phyloP scores from a whole-genome alignment of 2,113 vertebrate genomes.

The Apeltes quadracus region DNA sequence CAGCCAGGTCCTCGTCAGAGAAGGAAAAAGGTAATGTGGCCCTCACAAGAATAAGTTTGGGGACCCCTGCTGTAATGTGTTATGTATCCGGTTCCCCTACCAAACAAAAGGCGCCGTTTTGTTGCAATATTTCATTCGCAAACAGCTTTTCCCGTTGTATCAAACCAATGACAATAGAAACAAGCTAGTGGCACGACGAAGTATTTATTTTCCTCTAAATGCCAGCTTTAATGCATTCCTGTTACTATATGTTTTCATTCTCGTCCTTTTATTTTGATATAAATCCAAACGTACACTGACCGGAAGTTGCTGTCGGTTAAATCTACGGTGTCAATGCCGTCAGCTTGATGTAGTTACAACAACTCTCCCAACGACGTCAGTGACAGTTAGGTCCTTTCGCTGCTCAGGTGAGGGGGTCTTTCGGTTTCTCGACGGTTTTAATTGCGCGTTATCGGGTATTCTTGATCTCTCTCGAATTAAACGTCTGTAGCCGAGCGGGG shows the following conservation, averaged over 20 bases:
- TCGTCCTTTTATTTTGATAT: slow-evolving; percentile 54
- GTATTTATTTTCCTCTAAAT: neutral
- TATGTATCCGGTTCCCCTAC: slow-evolving; percentile 17
- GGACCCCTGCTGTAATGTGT: too few relatives aligned
- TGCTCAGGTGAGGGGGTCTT: slow-evolving; percentile 57
- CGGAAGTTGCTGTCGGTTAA: slow-evolving; percentile 17
- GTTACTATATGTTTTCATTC: neutral
- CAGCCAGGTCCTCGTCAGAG: too few relatives aligned
- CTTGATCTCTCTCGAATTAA: too few relatives aligned
- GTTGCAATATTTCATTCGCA: neutral
- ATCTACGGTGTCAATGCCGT: neutral
- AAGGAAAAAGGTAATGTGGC: too few relatives aligned
- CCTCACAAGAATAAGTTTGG: too few relatives aligned
- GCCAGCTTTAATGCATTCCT: neutral
- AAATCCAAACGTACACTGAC: neutral
- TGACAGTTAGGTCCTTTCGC: slow-evolving; percentile 51
- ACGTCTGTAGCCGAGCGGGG: neutral
- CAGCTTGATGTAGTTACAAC: slow-evolving; percentile 37
- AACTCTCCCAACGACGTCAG: slow-evolving; percentile 39
- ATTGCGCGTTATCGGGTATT: neutral
- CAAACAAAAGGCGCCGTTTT: slow-evolving; percentile 30
- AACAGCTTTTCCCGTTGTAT: neutral
- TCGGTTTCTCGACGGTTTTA: neutral
- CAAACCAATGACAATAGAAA: neutral
- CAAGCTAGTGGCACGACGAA: neutral